Evolutionary conservation across 1,140 invertebrate species (phyloP), one percentile per base, ranked within the genome.

Genomic region (Limonius californicus): DNA sequence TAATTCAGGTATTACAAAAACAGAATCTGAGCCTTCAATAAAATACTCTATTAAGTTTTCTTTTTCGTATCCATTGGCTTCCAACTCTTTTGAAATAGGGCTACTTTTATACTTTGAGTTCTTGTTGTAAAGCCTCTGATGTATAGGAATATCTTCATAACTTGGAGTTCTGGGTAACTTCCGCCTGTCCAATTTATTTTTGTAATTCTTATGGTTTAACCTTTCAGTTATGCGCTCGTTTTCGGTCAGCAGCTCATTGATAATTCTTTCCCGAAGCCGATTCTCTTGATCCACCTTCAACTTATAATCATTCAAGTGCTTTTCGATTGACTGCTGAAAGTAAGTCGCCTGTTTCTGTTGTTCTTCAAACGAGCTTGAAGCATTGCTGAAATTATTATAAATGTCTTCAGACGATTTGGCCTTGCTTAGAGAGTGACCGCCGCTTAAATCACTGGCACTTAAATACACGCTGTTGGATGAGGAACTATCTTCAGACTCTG

Each of bases 1-100:
- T 60, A 91, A 76, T 77, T 90, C 87, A 0, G 90, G 90, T 64
- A 92, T 90, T 20, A 75, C 64, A 66, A 76, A 74, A 4, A 8
- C 1, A 3, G 53, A 32, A 21, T 61, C 63, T 47, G 63, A 56
- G 47, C 12, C 50, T 21, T 50, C 45, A 12, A 47, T 30, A n/a
- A 11, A 39, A 14, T 39, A 39, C n/a, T 39, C 35, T 11, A 39
- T 39, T 12, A 39, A 12, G n/a, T 19, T 15, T 16, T 47, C 6
- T 14, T 12, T 42, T 32, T 58, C 11, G 43, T 66, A 63, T 35
- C 62, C 55, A 47, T 64, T 11, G 4, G 61, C 62, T 30, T 61
- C 45, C 12, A 54, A 55, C 16, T 54, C 57, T 61, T 54, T 67
- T 16, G 53, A 54, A 11, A 35, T 14, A 1, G 30, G 27, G 15